Evolutionary conservation across 2,113 vertebrate species (phyloP).

Genomic region (Oophaga pumilio): DNA sequence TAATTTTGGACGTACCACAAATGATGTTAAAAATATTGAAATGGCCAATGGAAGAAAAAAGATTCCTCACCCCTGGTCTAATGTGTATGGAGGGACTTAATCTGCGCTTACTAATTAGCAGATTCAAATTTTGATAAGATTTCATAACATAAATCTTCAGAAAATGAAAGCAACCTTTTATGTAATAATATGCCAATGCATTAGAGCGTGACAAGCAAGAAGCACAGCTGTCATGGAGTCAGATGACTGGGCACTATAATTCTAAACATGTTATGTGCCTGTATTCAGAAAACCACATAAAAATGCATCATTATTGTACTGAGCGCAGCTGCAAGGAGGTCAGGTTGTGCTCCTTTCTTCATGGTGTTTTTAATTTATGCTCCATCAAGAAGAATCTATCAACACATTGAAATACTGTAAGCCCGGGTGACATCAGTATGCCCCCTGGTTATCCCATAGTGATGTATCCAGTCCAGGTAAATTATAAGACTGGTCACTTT

Average conservation of each 20-base stretch:
- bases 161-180: slow-evolving; percentile 31
- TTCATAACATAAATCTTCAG: slow-evolving; percentile 16
- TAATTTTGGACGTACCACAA: no score
- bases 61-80: no score
- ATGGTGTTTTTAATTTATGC: slow-evolving; percentile 22
- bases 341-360: slow-evolving; percentile 24
- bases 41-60: no score
- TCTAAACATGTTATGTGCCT: neutral
- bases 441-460: neutral
- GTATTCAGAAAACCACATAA: neutral
- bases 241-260: neutral
- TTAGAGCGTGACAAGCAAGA: slow-evolving; percentile 25
- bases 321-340: slow-evolving; percentile 45
- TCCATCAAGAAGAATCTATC: slow-evolving; percentile 26
- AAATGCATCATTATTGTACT: slow-evolving; percentile 38
- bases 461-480: neutral
- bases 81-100: neutral
- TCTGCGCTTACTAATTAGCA: neutral
- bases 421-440: neutral
- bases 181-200: slow-evolving; percentile 21
- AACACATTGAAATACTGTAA: slow-evolving; percentile 29
- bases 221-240: slow-evolving; percentile 22
- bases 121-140: neutral
- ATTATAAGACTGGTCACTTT: neutral
- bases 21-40: no score